Evolutionary conservation across 2,888 invertebrate genomes (phyloP), one percentile per base, ranked within the genome.

Genomic region (Thyatira batis): DNA sequence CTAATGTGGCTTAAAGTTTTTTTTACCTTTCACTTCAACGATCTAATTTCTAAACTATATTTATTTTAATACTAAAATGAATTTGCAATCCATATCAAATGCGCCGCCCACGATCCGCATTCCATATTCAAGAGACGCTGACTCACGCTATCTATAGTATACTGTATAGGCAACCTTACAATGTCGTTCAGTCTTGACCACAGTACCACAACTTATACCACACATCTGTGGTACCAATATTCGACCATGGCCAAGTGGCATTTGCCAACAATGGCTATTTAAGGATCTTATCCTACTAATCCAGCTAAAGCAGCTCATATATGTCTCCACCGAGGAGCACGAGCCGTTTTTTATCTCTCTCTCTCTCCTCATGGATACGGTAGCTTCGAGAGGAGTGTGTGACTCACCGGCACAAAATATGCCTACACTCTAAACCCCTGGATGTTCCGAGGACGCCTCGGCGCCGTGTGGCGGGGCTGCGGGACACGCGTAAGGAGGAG

Each of bases 51-150:
- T 33, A 33, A 4, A 33, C n/a, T 33, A 23, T 23, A 4, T 23
- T 23, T 23, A 4, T n/a, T 4, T 13, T 23, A n/a, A 23, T 25
- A 5, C 5, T 20, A 13, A n/a, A 21, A 6, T 51, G 62, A 51
- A 59, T 63, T 45, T 69, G 66, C 58, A 11, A 13, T 53, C 67
- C 0, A 56, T 78, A 73, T 64, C 30, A 21, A 10, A 27, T 46
- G 44, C 49, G 49, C 46, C 6, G 33, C 61, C 66, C 65, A 58
- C 63, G 60, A 70, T 76, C 73, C 71, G 73, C 78, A 76, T 78
- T 78, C 78, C 76, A 55, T 51, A 39, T 39, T 39, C 50, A 61
- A 65, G 70, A 59, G 17, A 51, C 50, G 68, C 69, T 57, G 65
- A 73, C 64, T 78, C 75, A 74, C 63, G 66, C 61, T 5, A 27